Base-by-base conservation (phyloP, 2,888 invertebrate species). In the Eupithecia tripunctaria region DNA sequence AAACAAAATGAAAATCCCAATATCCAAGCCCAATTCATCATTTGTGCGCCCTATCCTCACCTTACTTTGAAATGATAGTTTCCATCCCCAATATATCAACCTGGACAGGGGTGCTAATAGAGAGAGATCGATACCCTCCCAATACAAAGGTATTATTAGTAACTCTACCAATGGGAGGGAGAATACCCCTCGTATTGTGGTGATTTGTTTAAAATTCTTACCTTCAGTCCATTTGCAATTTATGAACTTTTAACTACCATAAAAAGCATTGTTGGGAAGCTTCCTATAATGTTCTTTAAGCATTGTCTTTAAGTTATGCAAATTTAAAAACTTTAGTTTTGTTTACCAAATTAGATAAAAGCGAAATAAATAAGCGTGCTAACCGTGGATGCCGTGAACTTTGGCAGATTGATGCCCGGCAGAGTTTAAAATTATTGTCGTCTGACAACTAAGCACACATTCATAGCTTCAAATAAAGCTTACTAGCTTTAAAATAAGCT, bases 51-150 rank as follows among this genome's bases (percentile, higher is more conserved):
- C 18, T 60, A 29, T 29, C 29, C 60, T 29, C 60, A 8, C 56
- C 25, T 56, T 56, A 1, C 25, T 56, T 25, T 21, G 18, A 60
- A 60, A 27, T 60, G 7, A 60, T 60, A 60, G 29, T 29, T 60
- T 18, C 60, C 60, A 8, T 60, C 18, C 29, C 29, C 29, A 29
- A 60, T 60, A 60, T 60, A 60, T 60, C 60, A 29, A 60, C 60
- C 60, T 4, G 29, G 60, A 29, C 60, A 60, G 18, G 60, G 29
- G 60, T 60, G 60, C 18, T 60, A 29, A 60, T 60, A 29, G 60
- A 60, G 29, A 60, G 29, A 29, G 8, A 60, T 60, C 60, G 15
- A 60, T 60, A 18, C 60, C 60, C 27, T 60, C 18, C 18, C 27
- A 18, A 29, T 29, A 60, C 60, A 18, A 29, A 29, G 60, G 60